Conservation (phyloP, 2,113 vertebrate species). For the Arizona elegans region DNA sequence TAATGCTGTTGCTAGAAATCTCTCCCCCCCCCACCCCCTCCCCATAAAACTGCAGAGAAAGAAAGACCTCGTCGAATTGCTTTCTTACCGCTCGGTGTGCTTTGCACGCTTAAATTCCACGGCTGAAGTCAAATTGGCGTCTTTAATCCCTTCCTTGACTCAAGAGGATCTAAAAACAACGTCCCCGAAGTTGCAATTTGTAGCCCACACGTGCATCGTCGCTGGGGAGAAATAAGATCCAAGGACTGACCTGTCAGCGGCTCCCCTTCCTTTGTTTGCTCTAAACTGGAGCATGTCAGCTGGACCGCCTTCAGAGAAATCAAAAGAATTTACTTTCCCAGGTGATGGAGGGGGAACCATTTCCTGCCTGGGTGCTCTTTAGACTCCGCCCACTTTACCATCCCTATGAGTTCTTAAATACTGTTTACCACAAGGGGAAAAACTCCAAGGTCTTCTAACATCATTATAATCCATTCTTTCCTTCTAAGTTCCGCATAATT, state of each 20-base stretch:
- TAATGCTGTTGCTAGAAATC: background rate
- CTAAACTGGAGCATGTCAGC: slow-evolving; percentile 57
- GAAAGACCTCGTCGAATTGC: background rate
- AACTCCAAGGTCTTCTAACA: background rate
- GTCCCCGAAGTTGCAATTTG: background rate
- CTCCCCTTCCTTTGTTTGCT: slow-evolving; percentile 59
- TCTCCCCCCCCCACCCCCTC: background rate
- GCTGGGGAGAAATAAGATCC: slow-evolving; percentile 37
- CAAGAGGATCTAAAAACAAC: background rate
- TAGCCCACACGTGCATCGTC: slow-evolving; percentile 1
- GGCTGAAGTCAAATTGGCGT: slow-evolving; percentile 29
- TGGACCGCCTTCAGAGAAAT: slow-evolving; percentile 60
- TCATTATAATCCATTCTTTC: background rate
- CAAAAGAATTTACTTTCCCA: slow-evolving; percentile 61
- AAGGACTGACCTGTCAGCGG: slow-evolving; percentile 33
- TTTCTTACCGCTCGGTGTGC: slow-evolving; percentile 28
- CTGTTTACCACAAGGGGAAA: background rate
- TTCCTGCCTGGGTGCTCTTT: slow-evolving; percentile 47
- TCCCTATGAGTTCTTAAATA: background rate
- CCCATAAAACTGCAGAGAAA: background rate
- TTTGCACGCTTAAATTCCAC: slow-evolving; percentile 24
- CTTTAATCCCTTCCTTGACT: slow-evolving; percentile 21
- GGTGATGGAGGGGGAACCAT: slow-evolving; percentile 59
- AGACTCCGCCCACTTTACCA: slow-evolving; percentile 43
- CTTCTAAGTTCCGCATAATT: background rate